phyloP scores from a whole-genome alignment of 2,888 invertebrate genomes.

The Coenonympha glycerion region DNA sequence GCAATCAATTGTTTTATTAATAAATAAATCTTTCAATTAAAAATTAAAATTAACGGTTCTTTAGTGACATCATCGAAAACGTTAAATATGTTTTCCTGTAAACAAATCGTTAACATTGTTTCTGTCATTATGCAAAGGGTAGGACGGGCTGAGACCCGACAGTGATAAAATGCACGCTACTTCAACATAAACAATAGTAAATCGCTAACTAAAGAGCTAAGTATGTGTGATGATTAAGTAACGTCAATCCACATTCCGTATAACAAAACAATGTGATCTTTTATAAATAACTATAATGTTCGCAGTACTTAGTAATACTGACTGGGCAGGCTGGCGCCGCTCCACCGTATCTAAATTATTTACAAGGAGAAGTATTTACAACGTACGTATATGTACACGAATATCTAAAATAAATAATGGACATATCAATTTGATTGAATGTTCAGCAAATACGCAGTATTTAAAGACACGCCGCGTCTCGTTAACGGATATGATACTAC shows the following conservation, averaged over 20 bases:
- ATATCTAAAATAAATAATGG: slow-evolving; percentile 70
- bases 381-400: slow-evolving; percentile 63
- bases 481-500: slow-evolving; percentile 23
- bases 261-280: slow-evolving; percentile 17
- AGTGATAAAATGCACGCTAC: slow-evolving; percentile 26
- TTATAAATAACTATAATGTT: slow-evolving; percentile 24
- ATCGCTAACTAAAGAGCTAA: slow-evolving; percentile 16
- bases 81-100: slow-evolving; percentile 18
- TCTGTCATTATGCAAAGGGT: slow-evolving; percentile 9
- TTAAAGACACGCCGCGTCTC: slow-evolving; percentile 54
- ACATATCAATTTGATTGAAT: slow-evolving; percentile 72
- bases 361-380: slow-evolving; percentile 64
- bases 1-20: no score
- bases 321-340: slow-evolving; percentile 50
- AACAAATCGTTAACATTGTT: slow-evolving; percentile 14
- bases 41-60: slow-evolving; percentile 30
- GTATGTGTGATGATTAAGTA: slow-evolving; percentile 22
- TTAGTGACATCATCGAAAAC: slow-evolving; percentile 22
- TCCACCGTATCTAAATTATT: slow-evolving; percentile 51
- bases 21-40: no score
- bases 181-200: slow-evolving; percentile 15
- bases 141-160: slow-evolving; percentile 24
- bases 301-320: slow-evolving; percentile 66
- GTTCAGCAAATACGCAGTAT: slow-evolving; percentile 50
- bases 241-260: not conserved